Conservation (phyloP, 1,140 invertebrate species). For the Dufourea novaeangliae region DNA sequence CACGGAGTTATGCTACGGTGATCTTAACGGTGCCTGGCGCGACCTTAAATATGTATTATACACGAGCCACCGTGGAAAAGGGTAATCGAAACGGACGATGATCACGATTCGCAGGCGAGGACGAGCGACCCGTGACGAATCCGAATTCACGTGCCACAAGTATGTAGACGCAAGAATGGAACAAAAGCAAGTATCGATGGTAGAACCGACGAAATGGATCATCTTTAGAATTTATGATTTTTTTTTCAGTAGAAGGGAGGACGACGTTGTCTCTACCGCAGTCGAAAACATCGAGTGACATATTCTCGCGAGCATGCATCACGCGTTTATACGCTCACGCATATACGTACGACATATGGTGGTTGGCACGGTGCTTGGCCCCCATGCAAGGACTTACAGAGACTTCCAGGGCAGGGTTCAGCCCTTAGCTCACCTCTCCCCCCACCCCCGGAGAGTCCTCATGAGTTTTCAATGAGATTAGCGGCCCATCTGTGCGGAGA, state of each 20-base stretch:
- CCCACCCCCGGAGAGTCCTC: slow-evolving; percentile 77
- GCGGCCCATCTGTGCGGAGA: slow-evolving; percentile 80
- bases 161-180: too few relatives aligned
- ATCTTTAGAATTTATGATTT: too few relatives aligned
- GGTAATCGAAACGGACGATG: slow-evolving; percentile 32
- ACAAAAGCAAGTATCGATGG: too few relatives aligned
- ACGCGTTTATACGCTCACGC: slow-evolving; percentile 57
- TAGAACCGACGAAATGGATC: too few relatives aligned
- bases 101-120: slow-evolving; percentile 6
- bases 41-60: slow-evolving; percentile 72
- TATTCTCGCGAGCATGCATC: slow-evolving; percentile 56
- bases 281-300: slow-evolving; percentile 43
- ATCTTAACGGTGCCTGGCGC: slow-evolving; percentile 75
- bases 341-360: slow-evolving; percentile 82
- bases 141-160: too few relatives aligned
- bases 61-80: slow-evolving; percentile 35
- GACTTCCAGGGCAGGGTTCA: slow-evolving; percentile 58
- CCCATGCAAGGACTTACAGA: slow-evolving; percentile 70
- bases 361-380: slow-evolving; percentile 76
- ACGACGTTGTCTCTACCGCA: not conserved
- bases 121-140: too few relatives aligned
- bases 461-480: slow-evolving; percentile 83
- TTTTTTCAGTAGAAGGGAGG: too few relatives aligned
- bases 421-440: slow-evolving; percentile 52
- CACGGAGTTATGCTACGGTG: slow-evolving; percentile 74